Evolutionary conservation across 2,888 invertebrate genomes (phyloP).

Genomic region (Alcis repandata): DNA sequence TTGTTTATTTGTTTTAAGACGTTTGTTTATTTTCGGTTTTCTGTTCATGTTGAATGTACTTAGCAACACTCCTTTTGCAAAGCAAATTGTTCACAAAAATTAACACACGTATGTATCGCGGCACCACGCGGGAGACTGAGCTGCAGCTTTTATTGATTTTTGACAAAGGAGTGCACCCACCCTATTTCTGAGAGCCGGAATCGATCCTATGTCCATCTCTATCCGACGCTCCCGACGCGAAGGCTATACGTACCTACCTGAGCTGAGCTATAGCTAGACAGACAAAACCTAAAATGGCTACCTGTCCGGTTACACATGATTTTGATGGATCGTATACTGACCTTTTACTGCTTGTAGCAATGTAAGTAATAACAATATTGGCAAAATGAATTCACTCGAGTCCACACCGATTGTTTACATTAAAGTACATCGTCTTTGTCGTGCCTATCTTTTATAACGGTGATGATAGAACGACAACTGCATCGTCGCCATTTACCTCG

Average conservation of each 20-base stretch:
- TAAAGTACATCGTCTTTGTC: slow-evolving; percentile 61
- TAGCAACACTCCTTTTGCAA: no score
- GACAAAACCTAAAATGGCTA: slow-evolving; percentile 43
- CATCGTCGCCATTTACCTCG: slow-evolving; percentile 56
- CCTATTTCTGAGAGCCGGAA: neutral
- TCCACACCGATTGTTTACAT: slow-evolving; percentile 52
- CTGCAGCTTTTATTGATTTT: neutral
- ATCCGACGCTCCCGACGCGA: neutral
- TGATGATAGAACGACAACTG: slow-evolving; percentile 57
- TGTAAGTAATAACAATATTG: slow-evolving; percentile 1
- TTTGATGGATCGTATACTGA: slow-evolving; percentile 27
- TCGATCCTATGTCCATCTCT: neutral
- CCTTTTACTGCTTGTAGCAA: slow-evolving; percentile 23
- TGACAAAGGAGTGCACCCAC: neutral
- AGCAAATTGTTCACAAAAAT: no score
- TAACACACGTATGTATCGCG: neutral
- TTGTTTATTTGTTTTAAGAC: no score
- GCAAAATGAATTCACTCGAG: slow-evolving; percentile 26
- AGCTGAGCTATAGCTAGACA: slow-evolving; percentile 6
- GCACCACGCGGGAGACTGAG: neutral
- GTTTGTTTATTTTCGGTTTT: no score
- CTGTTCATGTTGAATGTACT: no score
- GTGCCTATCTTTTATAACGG: slow-evolving; percentile 65
- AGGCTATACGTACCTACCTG: neutral
- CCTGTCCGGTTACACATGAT: slow-evolving; percentile 29